Evolutionary conservation across 2,888 invertebrate genomes (phyloP).

Genomic region (Ophion slaviceki): DNA sequence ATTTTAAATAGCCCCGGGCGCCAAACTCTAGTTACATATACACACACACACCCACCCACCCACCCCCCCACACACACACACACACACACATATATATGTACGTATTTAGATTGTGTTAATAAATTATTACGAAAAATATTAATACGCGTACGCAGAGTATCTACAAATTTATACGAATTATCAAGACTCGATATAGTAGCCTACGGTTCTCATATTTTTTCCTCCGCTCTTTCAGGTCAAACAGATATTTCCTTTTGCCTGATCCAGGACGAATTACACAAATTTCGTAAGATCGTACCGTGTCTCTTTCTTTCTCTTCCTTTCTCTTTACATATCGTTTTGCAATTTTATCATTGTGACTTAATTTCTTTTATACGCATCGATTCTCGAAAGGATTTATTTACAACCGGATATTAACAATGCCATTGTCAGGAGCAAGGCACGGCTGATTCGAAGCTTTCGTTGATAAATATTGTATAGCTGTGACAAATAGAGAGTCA

Average conservation of each 20-base stretch:
- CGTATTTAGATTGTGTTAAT: conserved; percentile 55
- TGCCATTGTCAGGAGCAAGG: conserved; percentile 75
- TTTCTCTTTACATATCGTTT: neutral
- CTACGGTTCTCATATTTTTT: neutral
- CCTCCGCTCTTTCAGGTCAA: neutral
- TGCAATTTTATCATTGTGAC: neutral
- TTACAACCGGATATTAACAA: conserved; percentile 62
- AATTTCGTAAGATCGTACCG: neutral
- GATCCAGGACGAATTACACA: neutral
- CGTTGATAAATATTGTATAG: conserved; percentile 42
- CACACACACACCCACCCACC: neutral
- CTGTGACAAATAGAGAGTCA: conserved; percentile 23
- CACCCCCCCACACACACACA: no score
- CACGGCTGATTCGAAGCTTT: conserved; percentile 75
- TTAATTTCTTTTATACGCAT: conserved; percentile 7
- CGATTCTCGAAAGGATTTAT: conserved; percentile 43
- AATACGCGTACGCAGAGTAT: conserved; percentile 55
- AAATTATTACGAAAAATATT: conserved; percentile 65
- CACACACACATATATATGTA: neutral
- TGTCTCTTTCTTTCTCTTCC: neutral
- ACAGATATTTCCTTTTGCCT: conserved; percentile 18
- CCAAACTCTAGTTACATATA: conserved; percentile 50
- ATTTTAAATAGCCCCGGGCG: conserved; percentile 48
- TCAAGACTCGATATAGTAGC: conserved; percentile 45
- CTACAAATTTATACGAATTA: conserved; percentile 52